Percentiles rank a stretch among this genome's conserved stretches.
Evolutionary conservation across 2,888 invertebrate species (phyloP).

Genomic region (Neoscelio sp.): DNA sequence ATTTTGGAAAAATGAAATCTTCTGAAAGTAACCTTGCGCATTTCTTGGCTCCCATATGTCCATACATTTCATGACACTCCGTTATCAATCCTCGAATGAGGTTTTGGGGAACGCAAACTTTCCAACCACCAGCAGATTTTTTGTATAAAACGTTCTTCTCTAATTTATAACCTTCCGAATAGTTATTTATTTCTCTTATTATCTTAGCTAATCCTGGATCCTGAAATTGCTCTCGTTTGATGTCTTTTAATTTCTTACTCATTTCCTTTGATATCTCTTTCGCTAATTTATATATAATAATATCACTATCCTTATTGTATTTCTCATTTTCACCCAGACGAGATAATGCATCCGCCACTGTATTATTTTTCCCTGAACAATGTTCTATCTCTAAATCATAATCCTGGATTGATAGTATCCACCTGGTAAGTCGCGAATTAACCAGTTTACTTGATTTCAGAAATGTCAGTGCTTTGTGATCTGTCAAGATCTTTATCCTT

Average conservation of each 20-base stretch:
- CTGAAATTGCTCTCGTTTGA: not conserved
- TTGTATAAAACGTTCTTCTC: not conserved
- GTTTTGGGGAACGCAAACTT: not conserved
- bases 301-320: not conserved
- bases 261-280: not conserved
- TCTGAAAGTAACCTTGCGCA: constrained; percentile 1
- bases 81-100: not conserved
- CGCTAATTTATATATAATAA: constrained; percentile 1
- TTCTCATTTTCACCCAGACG: not conserved
- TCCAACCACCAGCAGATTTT: not conserved
- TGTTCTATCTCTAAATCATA: constrained; percentile 70
- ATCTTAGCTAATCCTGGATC: not conserved
- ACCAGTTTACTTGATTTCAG: constrained; percentile 70
- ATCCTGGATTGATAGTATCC: constrained; percentile 71
- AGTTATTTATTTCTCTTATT: too few relatives aligned
- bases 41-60: constrained; percentile 37
- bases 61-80: constrained; percentile 19
- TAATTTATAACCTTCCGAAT: constrained; percentile 3
- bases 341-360: constrained; percentile 63
- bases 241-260: not conserved
- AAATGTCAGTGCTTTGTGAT: constrained; percentile 73
- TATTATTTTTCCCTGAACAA: constrained; percentile 68
- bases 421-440: constrained; percentile 71
- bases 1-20: constrained; percentile 20
- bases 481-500: constrained; percentile 67